Base-by-base conservation (phyloP, 2,888 invertebrate species). In the Aphodius sticticus region DNA sequence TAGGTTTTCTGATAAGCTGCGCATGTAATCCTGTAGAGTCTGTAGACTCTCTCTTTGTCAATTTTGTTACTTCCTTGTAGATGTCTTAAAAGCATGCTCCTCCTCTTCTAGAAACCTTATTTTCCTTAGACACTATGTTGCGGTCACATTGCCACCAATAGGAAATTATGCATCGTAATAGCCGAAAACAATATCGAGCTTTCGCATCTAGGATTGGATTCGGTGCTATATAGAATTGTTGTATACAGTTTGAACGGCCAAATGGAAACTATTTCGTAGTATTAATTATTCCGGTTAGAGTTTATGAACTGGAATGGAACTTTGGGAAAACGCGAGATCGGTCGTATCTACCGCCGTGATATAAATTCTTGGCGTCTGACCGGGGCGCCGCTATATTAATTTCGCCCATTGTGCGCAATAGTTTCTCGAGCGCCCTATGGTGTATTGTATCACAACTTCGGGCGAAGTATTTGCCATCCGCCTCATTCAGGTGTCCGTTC, bases 291-390 rank as follows among this genome's bases (percentile, higher is more conserved):
- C 74, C 74, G 36, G 74, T 35, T 53, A 74, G 74, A 74, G 74
- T 74, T 74, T 74, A 74, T 74, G 74, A 74, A 74, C 74, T 37
- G 74, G 74, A 74, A 74, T 74, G 74, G 74, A 74, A 74, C 74
- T 74, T 74, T 53, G 53, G 53, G 53, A 53, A 53, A 53, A 53
- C 74, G 74, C 74, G 74, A 35, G 74, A 74, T 37, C 74, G 37
- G n/a, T 74, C 74, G 26, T 26, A 26, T 26, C 53, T 12, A 53
- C 9, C 12, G n/a, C n/a, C 69, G 71, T 80, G 76, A 80, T 80
- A 80, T 80, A 80, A 80, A 78, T 80, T 80, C 80, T 80, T 80
- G 71, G 76, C 75, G 69, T 78, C 77, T 80, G 80, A 80, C 80
- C 80, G 77, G 37, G 75, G 69, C 76, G 69, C 26, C 72, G 75